Evolutionary conservation across 2,113 vertebrate genomes (phyloP), one percentile per base, ranked within the genome.

Genomic region (Corapipo altera): DNA sequence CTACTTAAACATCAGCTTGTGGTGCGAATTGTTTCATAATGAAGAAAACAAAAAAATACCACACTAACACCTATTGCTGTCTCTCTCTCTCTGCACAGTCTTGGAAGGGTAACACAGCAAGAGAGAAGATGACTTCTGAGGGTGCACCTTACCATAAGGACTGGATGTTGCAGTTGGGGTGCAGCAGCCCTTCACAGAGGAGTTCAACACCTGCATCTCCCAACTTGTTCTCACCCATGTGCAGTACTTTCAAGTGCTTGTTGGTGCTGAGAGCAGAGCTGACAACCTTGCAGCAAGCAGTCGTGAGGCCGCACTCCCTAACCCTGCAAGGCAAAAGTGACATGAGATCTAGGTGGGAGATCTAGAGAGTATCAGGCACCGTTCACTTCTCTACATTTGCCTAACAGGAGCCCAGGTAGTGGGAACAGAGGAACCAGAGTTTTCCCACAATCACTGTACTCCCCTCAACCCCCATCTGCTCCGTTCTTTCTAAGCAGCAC

Each of bases 91-190:
- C 62, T 35, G 69, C 57, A 33, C 1, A 0, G 5, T 49, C 32
- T 22, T 61, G 41, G 62, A 27, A 84, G 51, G 54, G 71, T 51
- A 72, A 48, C 19, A 14, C 12, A 51, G 15, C 39, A 65, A 51
- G 46, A 69, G 8, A 70, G 20, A 32, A 64, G 14, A 17, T 0
- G 1, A 33, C 7, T 73, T 46, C 49, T 21, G n/a, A 65, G 54
- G 58, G 15, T 74, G 55, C 24, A 28, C 22, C 98, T 98, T 96
- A 98, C 98, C 97, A 98, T 1, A 98, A 92, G 5, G 81, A 91
- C 48, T 89, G 97, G 46, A 98, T 80, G 44, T 44, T 78, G 27
- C 91, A 62, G 62, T 30, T 89, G 0, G 98, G 97, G 70, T 96
- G 96, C 86, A 95, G 15, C 73, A 98, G 74, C 46, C 95, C 97